Evolutionary conservation across 2,113 vertebrate species (phyloP).

Genomic region (Cottus gobio): DNA sequence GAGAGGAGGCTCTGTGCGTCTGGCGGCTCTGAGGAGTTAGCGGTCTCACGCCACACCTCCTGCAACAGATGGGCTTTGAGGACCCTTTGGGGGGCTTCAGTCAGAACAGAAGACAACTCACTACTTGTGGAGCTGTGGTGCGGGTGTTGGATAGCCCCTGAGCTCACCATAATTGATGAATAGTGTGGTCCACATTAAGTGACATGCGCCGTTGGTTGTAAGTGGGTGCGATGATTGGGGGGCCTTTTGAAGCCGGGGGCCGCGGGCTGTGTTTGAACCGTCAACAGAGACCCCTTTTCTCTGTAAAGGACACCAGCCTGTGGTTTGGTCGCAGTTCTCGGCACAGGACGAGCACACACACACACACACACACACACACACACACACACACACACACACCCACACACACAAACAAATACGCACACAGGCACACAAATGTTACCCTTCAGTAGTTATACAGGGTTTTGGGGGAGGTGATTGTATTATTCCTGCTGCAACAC

Average conservation of each 20-base stretch:
- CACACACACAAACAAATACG: slow-evolving; percentile 39
- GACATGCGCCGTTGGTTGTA: slow-evolving; percentile 81
- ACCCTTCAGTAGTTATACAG: slow-evolving; percentile 51
- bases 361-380: too few relatives aligned
- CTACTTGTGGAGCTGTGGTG: slow-evolving; percentile 63
- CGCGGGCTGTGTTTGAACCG: slow-evolving; percentile 74
- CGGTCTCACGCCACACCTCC: slow-evolving; percentile 60
- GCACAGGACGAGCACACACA: slow-evolving; percentile 54
- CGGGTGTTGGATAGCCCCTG: slow-evolving; percentile 60
- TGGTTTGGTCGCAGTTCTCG: slow-evolving; percentile 72
- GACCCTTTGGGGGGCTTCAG: slow-evolving; percentile 53
- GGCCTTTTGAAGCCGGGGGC: slow-evolving; percentile 75
- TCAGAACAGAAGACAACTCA: slow-evolving; percentile 77
- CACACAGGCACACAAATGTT: slow-evolving; percentile 17
- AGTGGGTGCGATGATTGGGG: slow-evolving; percentile 77
- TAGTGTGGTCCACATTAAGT: slow-evolving; percentile 79
- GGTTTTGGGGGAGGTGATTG: slow-evolving; percentile 72
- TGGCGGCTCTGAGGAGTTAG: slow-evolving; percentile 65
- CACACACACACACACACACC: slow-evolving; percentile 33
- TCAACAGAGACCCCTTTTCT: slow-evolving; percentile 68
- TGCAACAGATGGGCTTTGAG: slow-evolving; percentile 66
- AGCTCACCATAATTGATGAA: slow-evolving; percentile 81
- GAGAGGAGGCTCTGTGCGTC: slow-evolving; percentile 46
- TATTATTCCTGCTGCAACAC: slow-evolving; percentile 79
- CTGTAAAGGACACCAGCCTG: slow-evolving; percentile 82